Base-by-base conservation (phyloP, 2,113 vertebrate genomes). In the Podocnemis expansa region DNA sequence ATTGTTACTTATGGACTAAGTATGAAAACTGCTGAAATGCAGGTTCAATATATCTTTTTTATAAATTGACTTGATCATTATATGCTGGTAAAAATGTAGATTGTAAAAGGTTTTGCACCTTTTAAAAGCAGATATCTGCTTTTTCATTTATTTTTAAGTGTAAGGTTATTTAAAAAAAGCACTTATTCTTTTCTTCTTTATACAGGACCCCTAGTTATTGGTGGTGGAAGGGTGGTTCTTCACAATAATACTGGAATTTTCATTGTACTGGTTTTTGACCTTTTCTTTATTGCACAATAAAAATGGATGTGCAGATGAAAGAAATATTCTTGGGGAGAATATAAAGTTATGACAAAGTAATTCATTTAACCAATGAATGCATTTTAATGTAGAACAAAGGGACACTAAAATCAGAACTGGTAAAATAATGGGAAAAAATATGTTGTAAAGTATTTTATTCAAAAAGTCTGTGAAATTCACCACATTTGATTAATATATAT, bases 241-340 rank as follows among this genome's bases (percentile, higher is more conserved):
- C 10, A 1, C 70, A 22, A 70, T 12, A 47, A 80, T 86, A 21
- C 88, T 45, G 10, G 76, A 84, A 93, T 78, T 67, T 6, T n/a
- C 63, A 10, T 70, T 78, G 58, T 76, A 38, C 54, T n/a, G 25
- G 81, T 4, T 47, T 84, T 6, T 95, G 95, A 95, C 95, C 93
- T 97, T 96, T 89, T 43, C 93, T 93, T 95, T 94, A 96, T 90
- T 5, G 1, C 63, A 76, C 89, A 93, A 84, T 76, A 29, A 84
- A 95, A 94, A 34, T 0, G 4, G 93, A 93, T 34, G 82, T 27
- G 34, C 79, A 38, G 86, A 80, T 54, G 88, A 87, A 93, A 89
- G 94, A 60, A 90, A 56, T 55, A 80, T 75, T 49, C 88, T 54
- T 45, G 19, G 78, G 92, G 31, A n/a, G 79, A 55, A 47, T 63